Conservation (phyloP, 2,888 invertebrate species). For the Tiphia femorata region DNA sequence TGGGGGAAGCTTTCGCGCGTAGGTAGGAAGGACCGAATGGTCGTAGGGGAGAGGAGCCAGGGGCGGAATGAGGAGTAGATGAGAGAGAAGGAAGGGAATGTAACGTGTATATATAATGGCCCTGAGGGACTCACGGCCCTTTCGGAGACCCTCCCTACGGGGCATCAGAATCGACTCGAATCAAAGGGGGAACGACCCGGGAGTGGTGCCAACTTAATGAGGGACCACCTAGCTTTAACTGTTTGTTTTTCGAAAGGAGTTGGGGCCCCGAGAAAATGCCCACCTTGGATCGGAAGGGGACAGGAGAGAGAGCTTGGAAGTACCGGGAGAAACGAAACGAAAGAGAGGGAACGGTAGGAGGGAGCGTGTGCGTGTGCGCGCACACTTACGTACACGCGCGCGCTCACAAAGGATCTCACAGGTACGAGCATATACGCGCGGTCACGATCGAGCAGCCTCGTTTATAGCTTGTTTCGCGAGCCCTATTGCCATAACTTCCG, state of each 20-base stretch:
- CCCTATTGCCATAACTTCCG: constrained; percentile 48
- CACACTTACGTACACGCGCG: constrained; percentile 5
- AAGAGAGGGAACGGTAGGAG: too few relatives aligned
- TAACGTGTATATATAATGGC: constrained; percentile 36
- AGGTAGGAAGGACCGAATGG: constrained; percentile 15
- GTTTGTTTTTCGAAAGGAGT: constrained; percentile 50
- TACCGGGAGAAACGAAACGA: background rate
- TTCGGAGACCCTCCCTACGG: constrained; percentile 42
- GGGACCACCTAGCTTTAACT: constrained; percentile 55
- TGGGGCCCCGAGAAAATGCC: constrained; percentile 38
- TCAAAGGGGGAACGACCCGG: constrained; percentile 50
- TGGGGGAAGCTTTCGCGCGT: constrained; percentile 19
- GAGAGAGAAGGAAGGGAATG: background rate
- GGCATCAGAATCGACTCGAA: constrained; percentile 44
- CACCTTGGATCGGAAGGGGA: constrained; percentile 16
- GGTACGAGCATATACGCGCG: background rate
- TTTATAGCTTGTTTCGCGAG: constrained; percentile 44
- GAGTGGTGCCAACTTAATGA: constrained; percentile 61
- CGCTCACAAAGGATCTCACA: too few relatives aligned
- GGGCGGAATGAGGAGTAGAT: constrained; percentile 6
- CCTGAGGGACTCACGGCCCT: constrained; percentile 46
- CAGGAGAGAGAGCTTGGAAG: constrained; percentile 9
- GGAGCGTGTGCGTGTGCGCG: too few relatives aligned
- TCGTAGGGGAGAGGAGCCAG: constrained; percentile 17
- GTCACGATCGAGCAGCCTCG: constrained; percentile 32